Percentiles rank a stretch among this genome's conserved stretches.
Conservation (phyloP, 2,888 invertebrate genomes). For the Chrysomela aeneicollis region DNA sequence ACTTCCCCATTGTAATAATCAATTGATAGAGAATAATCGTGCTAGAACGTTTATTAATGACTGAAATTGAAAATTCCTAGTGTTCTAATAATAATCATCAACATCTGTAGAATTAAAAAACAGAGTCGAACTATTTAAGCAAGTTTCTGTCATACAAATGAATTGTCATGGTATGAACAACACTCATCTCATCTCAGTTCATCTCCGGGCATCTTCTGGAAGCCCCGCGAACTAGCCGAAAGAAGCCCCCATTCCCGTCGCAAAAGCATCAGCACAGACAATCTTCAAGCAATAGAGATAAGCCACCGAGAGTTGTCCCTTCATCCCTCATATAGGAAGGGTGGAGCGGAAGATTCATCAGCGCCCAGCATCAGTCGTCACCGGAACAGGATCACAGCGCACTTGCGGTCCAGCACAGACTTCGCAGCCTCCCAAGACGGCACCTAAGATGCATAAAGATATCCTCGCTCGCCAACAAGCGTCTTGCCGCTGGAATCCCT, state of each 20-base stretch:
- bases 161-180: too few species aligned
- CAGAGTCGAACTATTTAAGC: too few species aligned
- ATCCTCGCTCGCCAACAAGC: constrained; percentile 47
- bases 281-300: constrained; percentile 52
- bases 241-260: background rate
- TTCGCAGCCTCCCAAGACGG: constrained; percentile 56
- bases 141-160: too few species aligned
- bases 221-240: background rate
- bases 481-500: constrained; percentile 47
- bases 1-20: too few species aligned
- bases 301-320: constrained; percentile 54
- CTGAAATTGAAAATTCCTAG: too few species aligned
- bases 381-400: constrained; percentile 55
- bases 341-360: constrained; percentile 57
- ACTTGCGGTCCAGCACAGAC: too few species aligned
- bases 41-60: too few species aligned
- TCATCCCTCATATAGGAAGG: constrained; percentile 59
- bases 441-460: constrained; percentile 62
- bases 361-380: constrained; percentile 58
- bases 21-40: too few species aligned
- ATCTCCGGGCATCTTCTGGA: too few species aligned
- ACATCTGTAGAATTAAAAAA: too few species aligned
- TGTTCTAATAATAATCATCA: too few species aligned
- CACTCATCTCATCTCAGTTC: too few species aligned
- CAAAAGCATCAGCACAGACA: constrained; percentile 24